Base-by-base conservation (phyloP, 2,888 invertebrate species). In the Cyrtodaria siliqua region DNA sequence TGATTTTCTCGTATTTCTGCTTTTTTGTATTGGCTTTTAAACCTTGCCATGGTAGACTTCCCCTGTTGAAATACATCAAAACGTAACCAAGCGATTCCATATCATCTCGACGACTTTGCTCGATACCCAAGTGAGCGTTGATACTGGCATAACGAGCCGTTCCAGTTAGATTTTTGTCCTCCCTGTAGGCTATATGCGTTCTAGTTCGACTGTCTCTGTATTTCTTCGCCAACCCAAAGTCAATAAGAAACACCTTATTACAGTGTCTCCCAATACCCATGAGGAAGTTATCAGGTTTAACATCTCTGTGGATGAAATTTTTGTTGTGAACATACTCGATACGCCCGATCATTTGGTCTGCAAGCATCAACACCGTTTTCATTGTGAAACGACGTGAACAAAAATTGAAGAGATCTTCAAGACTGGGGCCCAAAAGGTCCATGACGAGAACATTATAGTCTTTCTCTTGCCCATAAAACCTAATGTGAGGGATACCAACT, bases 81-180 rank as follows among this genome's bases (percentile, higher is more conserved):
- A 99, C 99, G 93, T 99, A 99, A 85, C 99, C 99, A 84, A 99
- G 95, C 14, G 99, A 99, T 94, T 99, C 99, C 97, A 99, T 97
- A 93, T 99, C 99, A 94, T 99, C 99, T 87, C 99, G 95, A 86
- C 99, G 96, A 90, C 98, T 98, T 93, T 99, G 99, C 94, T 99
- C 99, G 93, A 99, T 99, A 89, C 99, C 99, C 92, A 99, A 95
- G 94, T 99, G 99, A 85, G 99, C 99, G 94, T 99, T 99, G 93
- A 99, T 99, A 83, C 98, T 98, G 84, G 99, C 99, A 94, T 99
- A 99, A 92, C 99, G 86, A n/a, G 93, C 93, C 27, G 93, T 93
- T 6, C 92, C 92, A 29, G 93, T 93, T 44, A 93, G 89, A 83
- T 93, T 93, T 82, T 93, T 93, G 84, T 93, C 93, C 81, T 93